Evolutionary conservation across 2,888 invertebrate genomes (phyloP).

Genomic region (Odontothrips loti): DNA sequence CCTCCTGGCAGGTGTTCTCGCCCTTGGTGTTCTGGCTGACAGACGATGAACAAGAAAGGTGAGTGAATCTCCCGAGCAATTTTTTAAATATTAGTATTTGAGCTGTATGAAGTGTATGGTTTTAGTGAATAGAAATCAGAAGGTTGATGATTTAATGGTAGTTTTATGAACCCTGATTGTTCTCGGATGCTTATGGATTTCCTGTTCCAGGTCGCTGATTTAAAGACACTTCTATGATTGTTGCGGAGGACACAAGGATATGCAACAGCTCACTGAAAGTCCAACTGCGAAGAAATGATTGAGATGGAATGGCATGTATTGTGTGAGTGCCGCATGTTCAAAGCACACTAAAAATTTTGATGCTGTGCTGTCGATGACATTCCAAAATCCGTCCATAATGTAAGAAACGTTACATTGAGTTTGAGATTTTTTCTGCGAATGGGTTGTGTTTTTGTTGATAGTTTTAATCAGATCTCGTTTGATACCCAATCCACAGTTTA

Average conservation of each 20-base stretch:
- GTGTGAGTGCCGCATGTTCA: no score
- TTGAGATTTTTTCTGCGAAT: neutral
- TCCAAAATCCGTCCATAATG: conserved; percentile 19
- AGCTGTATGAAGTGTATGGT: no score
- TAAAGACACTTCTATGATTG: neutral
- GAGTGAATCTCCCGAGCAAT: neutral
- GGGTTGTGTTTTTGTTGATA: conserved; percentile 14
- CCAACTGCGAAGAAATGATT: no score
- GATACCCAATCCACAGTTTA: conserved; percentile 2
- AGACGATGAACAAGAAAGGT: neutral
- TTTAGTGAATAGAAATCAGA: no score
- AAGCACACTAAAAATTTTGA: neutral
- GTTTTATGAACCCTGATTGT: no score
- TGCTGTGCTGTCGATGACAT: neutral
- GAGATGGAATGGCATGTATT: no score
- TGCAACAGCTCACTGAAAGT: neutral
- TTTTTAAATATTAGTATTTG: neutral
- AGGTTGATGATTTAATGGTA: no score
- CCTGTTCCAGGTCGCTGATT: neutral
- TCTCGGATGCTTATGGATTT: neutral
- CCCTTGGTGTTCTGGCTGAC: neutral
- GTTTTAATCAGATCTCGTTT: conserved; percentile 26
- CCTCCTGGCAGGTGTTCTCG: neutral
- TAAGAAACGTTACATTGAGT: neutral
- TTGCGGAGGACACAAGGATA: neutral